phyloP scores from a whole-genome alignment of 2,797 vertebrate species.

The Geotrypetes seraphini region DNA sequence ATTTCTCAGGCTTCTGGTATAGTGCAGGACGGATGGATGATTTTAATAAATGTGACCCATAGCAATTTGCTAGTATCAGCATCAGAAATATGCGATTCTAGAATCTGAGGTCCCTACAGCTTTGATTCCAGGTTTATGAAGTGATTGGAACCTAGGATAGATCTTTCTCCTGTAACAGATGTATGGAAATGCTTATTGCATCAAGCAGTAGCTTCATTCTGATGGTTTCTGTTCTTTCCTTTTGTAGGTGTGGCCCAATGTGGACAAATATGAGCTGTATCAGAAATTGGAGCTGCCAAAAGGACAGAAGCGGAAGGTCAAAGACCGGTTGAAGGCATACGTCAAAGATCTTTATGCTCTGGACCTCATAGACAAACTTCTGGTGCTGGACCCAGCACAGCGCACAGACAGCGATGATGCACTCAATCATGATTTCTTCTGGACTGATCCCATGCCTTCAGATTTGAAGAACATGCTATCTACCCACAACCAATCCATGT shows the following conservation, averaged over 20 bases:
- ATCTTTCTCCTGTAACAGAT: no score
- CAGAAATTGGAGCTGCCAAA: constrained; percentile 94
- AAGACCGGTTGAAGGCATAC: constrained; percentile 90
- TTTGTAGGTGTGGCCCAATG: constrained; percentile 79
- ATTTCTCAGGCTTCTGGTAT: no score
- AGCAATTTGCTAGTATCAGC: no score
- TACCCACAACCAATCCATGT: constrained; percentile 96
- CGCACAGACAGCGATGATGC: constrained; percentile 89
- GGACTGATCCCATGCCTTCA: constrained; percentile 96
- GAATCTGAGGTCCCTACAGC: no score
- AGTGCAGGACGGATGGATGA: no score
- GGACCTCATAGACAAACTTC: constrained; percentile 87
- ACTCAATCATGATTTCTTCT: constrained; percentile 96
- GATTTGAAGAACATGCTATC: constrained; percentile 98
- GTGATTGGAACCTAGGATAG: no score
- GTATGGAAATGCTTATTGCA: no score
- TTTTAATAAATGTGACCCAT: no score
- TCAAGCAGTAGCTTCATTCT: no score
- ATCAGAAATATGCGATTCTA: no score
- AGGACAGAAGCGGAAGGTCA: constrained; percentile 94
- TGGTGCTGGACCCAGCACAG: constrained; percentile 84
- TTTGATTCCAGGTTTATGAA: no score
- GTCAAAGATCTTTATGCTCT: constrained; percentile 89
- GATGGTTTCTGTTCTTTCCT: neutral
- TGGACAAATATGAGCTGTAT: constrained; percentile 92